Base-by-base conservation (phyloP, 2,888 invertebrate genomes). In the Tanypteryx hageni region DNA sequence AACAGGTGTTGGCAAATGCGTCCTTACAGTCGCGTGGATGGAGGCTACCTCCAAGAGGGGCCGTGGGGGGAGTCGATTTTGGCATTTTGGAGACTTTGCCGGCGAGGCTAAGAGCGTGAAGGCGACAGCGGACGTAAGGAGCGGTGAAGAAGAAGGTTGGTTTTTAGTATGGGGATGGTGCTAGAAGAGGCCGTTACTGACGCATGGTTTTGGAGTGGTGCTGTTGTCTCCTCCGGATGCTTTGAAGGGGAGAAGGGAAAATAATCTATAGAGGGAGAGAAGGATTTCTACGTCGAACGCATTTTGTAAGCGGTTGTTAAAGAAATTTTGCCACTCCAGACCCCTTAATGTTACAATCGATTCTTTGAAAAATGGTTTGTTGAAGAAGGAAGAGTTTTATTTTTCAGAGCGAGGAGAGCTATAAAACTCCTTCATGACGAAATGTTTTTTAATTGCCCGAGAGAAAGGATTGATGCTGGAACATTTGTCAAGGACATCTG, bases 391-490 rank as follows among this genome's bases (percentile, higher is more conserved):
- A 14, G 22, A 27, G 59, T 8, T 13, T 44, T 59, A 44, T n/a
- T 13, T n/a, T n/a, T 16, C 16, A 22, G 89, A 9, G 22, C n/a
- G 31, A n/a, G n/a, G 18, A n/a, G 44, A 22, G 44, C 31, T 44
- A 64, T 89, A 16, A 64, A 89, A 56, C 44, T 44, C n/a, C n/a
- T 44, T 27, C 31, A 3, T 4, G 61, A 44, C 83, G 56, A 31
- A 31, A 31, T 18, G 61, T 31, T 10, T 64, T 89, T 64, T 89
- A n/a, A 31, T 58, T 56, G 68, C 57, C 83, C 18, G n/a, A 56
- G 83, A 57, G 44, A 44, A 83, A 83, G 83, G 44, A 83, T 83
- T 83, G 83, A 83, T 83, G 56, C 10, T 3, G 83, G 56, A 83
- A 18, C 56, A 83, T 83, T 83, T 56, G 83, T 83, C 83, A 57